A percentile compares a stretch with the other conserved stretches of the same genome.
Evolutionary conservation across 2,797 vertebrate genomes (phyloP).

Genomic region (Ctenopoma multispine): DNA sequence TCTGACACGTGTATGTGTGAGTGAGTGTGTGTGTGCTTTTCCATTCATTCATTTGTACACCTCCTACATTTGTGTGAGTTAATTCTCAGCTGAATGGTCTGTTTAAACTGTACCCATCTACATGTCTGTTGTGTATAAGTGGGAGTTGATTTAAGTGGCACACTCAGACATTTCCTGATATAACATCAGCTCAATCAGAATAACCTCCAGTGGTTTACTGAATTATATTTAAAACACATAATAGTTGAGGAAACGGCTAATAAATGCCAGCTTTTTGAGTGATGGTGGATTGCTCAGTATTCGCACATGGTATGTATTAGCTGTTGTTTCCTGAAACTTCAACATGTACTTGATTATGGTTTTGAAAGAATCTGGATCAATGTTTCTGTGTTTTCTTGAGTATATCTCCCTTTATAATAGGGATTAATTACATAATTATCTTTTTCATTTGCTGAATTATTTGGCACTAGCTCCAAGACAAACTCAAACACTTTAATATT

Average conservation of each 20-base stretch:
- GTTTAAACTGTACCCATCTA: conserved; percentile 18
- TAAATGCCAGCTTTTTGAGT: conserved; percentile 28
- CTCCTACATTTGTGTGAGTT: background rate
- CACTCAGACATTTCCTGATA: conserved; percentile 8
- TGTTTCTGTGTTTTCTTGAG: background rate
- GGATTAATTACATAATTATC: background rate
- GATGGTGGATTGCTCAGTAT: conserved; percentile 6
- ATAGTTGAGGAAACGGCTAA: conserved; percentile 28
- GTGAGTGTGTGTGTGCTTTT: background rate
- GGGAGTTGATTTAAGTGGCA: conserved; percentile 26
- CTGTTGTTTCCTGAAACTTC: conserved; percentile 7
- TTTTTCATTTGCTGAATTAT: background rate
- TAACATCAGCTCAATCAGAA: conserved; percentile 2
- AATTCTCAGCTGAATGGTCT: conserved; percentile 7
- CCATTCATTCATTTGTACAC: background rate
- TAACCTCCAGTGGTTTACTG: background rate
- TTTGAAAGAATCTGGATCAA: background rate
- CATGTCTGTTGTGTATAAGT: conserved; percentile 11
- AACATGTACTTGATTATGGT: background rate
- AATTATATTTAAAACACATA: conserved; percentile 2
- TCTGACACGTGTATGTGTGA: background rate
- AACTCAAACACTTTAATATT: background rate
- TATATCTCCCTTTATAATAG: background rate
- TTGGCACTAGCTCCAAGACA: background rate
- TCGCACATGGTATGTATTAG: conserved; percentile 23